phyloP scores from a whole-genome alignment of 1,140 invertebrate species.

The Leptopilina boulardi region DNA sequence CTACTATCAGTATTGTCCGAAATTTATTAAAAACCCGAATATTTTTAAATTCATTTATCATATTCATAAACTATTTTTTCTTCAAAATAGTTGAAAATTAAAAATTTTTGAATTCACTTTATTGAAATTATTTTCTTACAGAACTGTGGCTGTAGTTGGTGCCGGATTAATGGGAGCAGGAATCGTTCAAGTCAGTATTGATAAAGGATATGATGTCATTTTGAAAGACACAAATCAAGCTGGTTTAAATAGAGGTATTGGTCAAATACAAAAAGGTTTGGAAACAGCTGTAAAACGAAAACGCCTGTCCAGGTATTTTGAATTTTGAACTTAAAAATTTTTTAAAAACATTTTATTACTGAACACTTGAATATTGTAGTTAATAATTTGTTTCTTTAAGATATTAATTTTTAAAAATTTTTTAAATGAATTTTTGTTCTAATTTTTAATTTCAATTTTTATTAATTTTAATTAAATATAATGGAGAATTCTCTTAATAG shows the following conservation, averaged over 20 bases:
- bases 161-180: conserved; percentile 99
- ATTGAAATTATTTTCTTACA: conserved; percentile 58
- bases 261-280: conserved; percentile 93
- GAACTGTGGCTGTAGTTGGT: conserved; percentile 91
- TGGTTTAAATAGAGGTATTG: conserved; percentile 91
- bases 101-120: neutral
- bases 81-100: no score
- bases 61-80: no score
- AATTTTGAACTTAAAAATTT: neutral
- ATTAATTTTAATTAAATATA: neutral
- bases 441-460: no score
- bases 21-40: no score
- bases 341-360: no score
- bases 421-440: no score
- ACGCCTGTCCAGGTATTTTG: conserved; percentile 79
- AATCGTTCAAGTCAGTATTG: conserved; percentile 97
- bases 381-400: no score
- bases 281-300: conserved; percentile 89
- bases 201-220: conserved; percentile 94
- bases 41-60: no score
- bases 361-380: no score
- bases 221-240: conserved; percentile 93
- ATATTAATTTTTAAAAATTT: no score
- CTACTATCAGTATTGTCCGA: no score
- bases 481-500: neutral